A percentile compares a stretch with the other conserved stretches of the same genome.
phyloP scores from a whole-genome alignment of 2,888 invertebrate species.

The Agrotis puta region DNA sequence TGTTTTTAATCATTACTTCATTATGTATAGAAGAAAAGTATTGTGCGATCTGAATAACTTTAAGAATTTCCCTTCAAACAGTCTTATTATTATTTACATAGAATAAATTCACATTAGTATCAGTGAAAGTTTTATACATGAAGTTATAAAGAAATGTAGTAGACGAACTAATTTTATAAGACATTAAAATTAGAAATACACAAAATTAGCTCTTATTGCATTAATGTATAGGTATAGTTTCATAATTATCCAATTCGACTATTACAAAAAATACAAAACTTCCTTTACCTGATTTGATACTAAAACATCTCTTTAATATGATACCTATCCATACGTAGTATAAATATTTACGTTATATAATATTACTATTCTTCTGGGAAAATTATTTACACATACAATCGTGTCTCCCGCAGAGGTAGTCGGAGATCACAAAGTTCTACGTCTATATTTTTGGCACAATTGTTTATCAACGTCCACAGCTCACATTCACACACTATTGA shows the following conservation, averaged over 20 bases:
- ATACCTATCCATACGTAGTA: constrained; percentile 55
- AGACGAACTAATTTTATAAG: constrained; percentile 46
- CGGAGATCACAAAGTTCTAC: constrained; percentile 53
- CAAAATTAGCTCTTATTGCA: constrained; percentile 35
- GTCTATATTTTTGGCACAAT: constrained; percentile 60
- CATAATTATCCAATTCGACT: constrained; percentile 58
- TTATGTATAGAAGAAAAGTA: constrained; percentile 80
- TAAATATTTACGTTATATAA: constrained; percentile 59
- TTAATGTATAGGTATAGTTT: constrained; percentile 40
- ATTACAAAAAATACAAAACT: constrained; percentile 80
- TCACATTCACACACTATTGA: constrained; percentile 64
- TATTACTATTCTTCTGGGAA: constrained; percentile 48
- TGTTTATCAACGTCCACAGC: constrained; percentile 51
- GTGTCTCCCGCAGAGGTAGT: constrained; percentile 45
- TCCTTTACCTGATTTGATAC: constrained; percentile 60
- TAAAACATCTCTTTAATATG: constrained; percentile 52
- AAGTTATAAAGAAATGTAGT: constrained; percentile 43
- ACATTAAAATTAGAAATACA: constrained; percentile 49
- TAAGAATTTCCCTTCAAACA: constrained; percentile 78
- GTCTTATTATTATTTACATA: constrained; percentile 81
- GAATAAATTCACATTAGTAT: constrained; percentile 60
- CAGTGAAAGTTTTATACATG: constrained; percentile 49
- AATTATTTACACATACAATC: constrained; percentile 61
- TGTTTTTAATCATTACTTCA: constrained; percentile 70
- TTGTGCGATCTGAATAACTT: constrained; percentile 83